phyloP scores from a whole-genome alignment of 2,888 invertebrate genomes.

The Ormyrus nitidulus region DNA sequence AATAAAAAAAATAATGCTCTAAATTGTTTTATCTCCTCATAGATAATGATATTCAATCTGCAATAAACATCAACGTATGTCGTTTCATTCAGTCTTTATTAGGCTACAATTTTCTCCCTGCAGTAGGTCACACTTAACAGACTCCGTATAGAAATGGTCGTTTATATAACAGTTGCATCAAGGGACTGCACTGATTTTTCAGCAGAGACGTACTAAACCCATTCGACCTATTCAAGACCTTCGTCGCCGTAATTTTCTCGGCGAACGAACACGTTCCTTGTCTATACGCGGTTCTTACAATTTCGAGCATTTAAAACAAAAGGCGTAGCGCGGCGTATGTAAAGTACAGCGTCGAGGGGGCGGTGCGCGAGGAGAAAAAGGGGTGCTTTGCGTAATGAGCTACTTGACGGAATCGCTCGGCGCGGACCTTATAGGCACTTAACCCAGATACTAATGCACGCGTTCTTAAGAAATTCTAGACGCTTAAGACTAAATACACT shows the following conservation, averaged over 20 bases:
- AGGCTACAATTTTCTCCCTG: not conserved
- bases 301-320: slow-evolving; percentile 20
- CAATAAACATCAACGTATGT: not conserved
- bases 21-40: too few relatives aligned
- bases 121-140: not conserved
- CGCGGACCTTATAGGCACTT: slow-evolving; percentile 36
- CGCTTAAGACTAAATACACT: not conserved
- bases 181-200: too few relatives aligned
- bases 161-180: too few relatives aligned
- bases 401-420: slow-evolving; percentile 23
- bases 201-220: too few relatives aligned
- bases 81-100: not conserved
- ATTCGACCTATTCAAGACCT: not conserved
- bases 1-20: too few relatives aligned
- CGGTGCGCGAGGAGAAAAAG: slow-evolving; percentile 14
- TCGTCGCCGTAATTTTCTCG: not conserved
- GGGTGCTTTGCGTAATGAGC: slow-evolving; percentile 45
- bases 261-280: not conserved
- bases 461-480: slow-evolving; percentile 3
- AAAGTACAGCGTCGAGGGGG: not conserved
- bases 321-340: not conserved
- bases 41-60: too few relatives aligned
- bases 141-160: too few relatives aligned
- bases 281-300: not conserved
- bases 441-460: slow-evolving; percentile 36